Evolutionary conservation across 2,888 invertebrate species (phyloP).

Genomic region (Cephus pulcher): DNA sequence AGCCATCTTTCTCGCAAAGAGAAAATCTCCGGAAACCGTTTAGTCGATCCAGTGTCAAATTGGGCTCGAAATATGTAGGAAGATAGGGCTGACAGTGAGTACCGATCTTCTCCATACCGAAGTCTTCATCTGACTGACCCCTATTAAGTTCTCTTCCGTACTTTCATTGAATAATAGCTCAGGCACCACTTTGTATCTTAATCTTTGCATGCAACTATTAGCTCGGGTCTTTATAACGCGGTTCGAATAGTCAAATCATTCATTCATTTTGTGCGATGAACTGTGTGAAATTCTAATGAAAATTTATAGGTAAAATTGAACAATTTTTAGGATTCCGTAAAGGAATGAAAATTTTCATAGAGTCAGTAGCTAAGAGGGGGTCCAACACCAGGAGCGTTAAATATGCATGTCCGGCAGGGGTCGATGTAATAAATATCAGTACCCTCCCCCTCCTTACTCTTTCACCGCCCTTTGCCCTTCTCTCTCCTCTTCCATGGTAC

Average conservation of each 20-base stretch:
- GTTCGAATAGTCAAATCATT: not conserved
- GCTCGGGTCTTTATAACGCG: not conserved
- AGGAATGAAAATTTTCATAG: conserved; percentile 13
- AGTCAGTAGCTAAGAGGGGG: conserved; percentile 14
- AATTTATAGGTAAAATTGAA: not conserved
- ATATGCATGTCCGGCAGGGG: conserved; percentile 66
- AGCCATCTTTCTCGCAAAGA: not conserved
- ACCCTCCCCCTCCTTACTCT: conserved; percentile 41
- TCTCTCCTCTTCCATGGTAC: conserved; percentile 12
- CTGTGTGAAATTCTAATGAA: not conserved
- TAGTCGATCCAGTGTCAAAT: conserved; percentile 35
- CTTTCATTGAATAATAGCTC: not conserved
- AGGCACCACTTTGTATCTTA: not conserved
- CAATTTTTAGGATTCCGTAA: not conserved
- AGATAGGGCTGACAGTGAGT: not conserved
- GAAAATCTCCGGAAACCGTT: conserved; percentile 60
- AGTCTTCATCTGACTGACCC: not conserved
- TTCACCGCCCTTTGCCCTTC: conserved; percentile 20
- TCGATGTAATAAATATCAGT: conserved; percentile 63
- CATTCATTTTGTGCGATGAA: not conserved
- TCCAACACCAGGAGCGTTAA: conserved; percentile 55
- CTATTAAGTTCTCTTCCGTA: not conserved
- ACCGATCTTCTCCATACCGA: not conserved
- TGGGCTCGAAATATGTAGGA: conserved; percentile 10
- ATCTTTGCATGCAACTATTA: not conserved